phyloP scores from a whole-genome alignment of 2,888 invertebrate species.

The Plagiodera versicolora region DNA sequence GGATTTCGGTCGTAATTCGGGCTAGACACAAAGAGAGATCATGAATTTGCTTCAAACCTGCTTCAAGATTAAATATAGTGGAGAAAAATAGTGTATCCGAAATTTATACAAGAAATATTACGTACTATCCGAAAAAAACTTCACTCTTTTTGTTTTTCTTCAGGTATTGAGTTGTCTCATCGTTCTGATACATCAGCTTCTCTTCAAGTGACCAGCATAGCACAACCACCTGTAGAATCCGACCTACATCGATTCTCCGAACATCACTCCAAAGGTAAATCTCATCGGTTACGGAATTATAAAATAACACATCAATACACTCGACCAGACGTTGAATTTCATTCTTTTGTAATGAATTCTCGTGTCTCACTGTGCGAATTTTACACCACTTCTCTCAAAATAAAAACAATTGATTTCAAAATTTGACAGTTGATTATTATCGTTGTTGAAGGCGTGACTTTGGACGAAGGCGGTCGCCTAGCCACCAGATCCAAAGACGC shows the following conservation, averaged over 20 bases:
- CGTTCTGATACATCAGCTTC: slow-evolving; percentile 52
- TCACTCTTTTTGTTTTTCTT: too few relatives aligned
- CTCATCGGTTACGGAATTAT: background rate
- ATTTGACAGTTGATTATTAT: too few relatives aligned
- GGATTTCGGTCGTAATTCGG: background rate
- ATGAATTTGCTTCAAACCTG: too few relatives aligned
- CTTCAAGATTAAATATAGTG: too few relatives aligned
- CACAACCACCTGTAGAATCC: slow-evolving; percentile 48
- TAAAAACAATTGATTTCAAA: too few relatives aligned
- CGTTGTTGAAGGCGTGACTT: slow-evolving; percentile 55
- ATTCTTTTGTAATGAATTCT: too few relatives aligned
- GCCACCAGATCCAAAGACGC: slow-evolving; percentile 59
- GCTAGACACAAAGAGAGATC: too few relatives aligned
- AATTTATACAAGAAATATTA: background rate
- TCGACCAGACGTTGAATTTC: too few relatives aligned
- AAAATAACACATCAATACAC: background rate
- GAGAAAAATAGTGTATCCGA: too few relatives aligned
- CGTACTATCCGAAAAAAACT: too few relatives aligned
- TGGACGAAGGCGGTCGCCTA: slow-evolving; percentile 65
- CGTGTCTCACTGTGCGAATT: too few relatives aligned
- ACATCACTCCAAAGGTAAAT: slow-evolving; percentile 64
- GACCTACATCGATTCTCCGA: slow-evolving; percentile 60
- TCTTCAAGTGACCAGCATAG: slow-evolving; percentile 45
- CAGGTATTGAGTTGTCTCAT: slow-evolving; percentile 33
- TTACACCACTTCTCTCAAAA: too few relatives aligned